Conservation (phyloP, 2,888 invertebrate species). For the Agrotis exclamationis region DNA sequence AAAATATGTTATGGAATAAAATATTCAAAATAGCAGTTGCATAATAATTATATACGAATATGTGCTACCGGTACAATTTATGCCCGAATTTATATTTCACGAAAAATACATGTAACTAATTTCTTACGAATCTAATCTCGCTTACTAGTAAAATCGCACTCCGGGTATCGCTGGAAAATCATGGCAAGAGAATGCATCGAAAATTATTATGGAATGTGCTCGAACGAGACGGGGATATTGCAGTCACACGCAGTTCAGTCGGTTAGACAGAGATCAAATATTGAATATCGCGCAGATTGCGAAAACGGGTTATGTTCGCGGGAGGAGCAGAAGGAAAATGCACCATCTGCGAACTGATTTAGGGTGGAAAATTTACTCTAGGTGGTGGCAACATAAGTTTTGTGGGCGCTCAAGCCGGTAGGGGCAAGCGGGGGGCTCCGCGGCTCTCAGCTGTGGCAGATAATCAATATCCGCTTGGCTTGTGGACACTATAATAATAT, state of each 20-base stretch:
- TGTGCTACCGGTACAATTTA: background rate
- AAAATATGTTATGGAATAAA: background rate
- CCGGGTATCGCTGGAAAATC: conserved; percentile 88
- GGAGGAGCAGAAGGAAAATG: conserved; percentile 72
- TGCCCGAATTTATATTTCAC: background rate
- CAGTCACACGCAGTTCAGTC: conserved; percentile 86
- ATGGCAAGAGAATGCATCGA: conserved; percentile 90
- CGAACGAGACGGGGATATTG: conserved; percentile 86
- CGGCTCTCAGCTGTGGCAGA: conserved; percentile 91
- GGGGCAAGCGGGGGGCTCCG: conserved; percentile 82
- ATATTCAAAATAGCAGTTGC: conserved; percentile 3
- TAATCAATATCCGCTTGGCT: conserved; percentile 92
- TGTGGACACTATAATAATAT: conserved; percentile 91
- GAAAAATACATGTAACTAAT: conserved; percentile 3
- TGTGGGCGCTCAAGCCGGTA: conserved; percentile 66
- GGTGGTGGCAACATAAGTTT: conserved; percentile 74
- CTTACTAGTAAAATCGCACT: conserved; percentile 74
- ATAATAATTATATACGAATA: background rate
- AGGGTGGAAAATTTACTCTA: conserved; percentile 77
- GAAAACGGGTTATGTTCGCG: conserved; percentile 77
- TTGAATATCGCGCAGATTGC: conserved; percentile 82
- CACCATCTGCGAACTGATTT: conserved; percentile 70
- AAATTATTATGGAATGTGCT: conserved; percentile 90
- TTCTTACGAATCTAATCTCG: conserved; percentile 28
- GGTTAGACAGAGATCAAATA: conserved; percentile 91